These are phyloP conservation scores for Casuarius casuarius DNA, from an alignment of 2,113 vertebrate genomes.

Conservation along the genomic window DNA sequence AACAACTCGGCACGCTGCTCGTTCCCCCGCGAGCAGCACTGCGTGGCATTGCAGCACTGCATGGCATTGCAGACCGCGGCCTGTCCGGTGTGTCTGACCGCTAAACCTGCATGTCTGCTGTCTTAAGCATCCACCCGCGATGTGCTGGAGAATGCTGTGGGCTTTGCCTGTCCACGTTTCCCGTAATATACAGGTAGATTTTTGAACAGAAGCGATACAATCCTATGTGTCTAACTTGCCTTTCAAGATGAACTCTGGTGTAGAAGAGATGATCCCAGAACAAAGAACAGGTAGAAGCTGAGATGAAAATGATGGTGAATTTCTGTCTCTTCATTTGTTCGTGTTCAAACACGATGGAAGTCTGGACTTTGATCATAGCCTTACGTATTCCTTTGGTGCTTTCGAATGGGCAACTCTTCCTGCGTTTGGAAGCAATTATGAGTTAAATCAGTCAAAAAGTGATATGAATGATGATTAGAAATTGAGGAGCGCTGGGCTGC, in stretches of 20 bases:
- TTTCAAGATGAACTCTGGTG: not conserved
- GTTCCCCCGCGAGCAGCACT: no score
- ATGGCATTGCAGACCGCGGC: not conserved
- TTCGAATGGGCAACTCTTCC: not conserved
- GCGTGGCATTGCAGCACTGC: no score
- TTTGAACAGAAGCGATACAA: not conserved
- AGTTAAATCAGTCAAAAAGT: not conserved
- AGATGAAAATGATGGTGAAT: not conserved
- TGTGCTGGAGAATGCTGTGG: no score
- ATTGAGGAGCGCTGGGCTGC: not conserved
- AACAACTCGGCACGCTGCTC: not conserved
- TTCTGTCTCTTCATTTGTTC: not conserved
- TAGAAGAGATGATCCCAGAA: not conserved
- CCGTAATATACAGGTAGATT: not conserved
- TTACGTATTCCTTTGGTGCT: not conserved
- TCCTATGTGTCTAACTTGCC: not conserved
- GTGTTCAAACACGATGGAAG: not conserved
- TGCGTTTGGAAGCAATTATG: not conserved
- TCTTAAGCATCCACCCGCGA: no score
- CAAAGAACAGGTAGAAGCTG: not conserved
- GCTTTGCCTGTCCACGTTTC: not conserved
- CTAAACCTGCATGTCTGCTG: not conserved
- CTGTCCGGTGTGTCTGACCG: not conserved
- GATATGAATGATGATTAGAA: not conserved
- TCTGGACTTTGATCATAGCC: not conserved